These are phyloP conservation scores for Pterostichus madidus DNA, from an alignment of 2,888 invertebrate species.

Conservation along the genomic window DNA sequence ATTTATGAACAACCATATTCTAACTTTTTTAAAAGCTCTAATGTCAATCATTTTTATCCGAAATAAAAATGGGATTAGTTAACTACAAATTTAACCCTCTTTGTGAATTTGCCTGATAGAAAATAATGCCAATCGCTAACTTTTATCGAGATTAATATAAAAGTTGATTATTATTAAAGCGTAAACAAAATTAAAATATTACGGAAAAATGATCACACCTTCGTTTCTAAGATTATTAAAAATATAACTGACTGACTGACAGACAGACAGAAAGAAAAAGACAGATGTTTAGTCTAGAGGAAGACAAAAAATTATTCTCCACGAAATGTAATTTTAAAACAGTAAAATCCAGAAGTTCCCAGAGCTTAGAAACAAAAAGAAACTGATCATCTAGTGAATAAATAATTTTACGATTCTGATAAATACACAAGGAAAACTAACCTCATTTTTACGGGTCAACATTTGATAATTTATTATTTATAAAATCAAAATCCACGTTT, in stretches of 20 bases:
- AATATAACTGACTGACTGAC: background rate
- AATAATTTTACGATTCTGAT: background rate
- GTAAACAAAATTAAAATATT: too few species aligned
- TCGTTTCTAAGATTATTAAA: too few species aligned
- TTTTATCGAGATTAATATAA: too few species aligned
- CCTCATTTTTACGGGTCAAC: constrained; percentile 3
- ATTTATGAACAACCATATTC: too few species aligned
- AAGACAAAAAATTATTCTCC: constrained; percentile 12
- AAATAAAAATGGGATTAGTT: too few species aligned
- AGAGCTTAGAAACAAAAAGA: background rate
- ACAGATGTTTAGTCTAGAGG: constrained; percentile 19
- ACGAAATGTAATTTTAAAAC: constrained; percentile 14
- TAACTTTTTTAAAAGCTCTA: too few species aligned
- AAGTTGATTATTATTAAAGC: too few species aligned
- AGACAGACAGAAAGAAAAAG: background rate
- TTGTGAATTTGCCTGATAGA: too few species aligned
- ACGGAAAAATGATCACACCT: too few species aligned
- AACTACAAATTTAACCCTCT: too few species aligned
- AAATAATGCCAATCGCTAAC: too few species aligned
- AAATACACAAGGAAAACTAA: constrained; percentile 14
- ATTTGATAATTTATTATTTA: constrained; percentile 40
- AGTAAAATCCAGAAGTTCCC: background rate
- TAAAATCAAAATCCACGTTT: background rate
- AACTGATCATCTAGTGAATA: background rate
- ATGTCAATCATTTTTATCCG: too few species aligned